Evolutionary conservation across 2,888 invertebrate genomes (phyloP), one percentile per base, ranked within the genome.

Genomic region (Chaetoderma sp.): DNA sequence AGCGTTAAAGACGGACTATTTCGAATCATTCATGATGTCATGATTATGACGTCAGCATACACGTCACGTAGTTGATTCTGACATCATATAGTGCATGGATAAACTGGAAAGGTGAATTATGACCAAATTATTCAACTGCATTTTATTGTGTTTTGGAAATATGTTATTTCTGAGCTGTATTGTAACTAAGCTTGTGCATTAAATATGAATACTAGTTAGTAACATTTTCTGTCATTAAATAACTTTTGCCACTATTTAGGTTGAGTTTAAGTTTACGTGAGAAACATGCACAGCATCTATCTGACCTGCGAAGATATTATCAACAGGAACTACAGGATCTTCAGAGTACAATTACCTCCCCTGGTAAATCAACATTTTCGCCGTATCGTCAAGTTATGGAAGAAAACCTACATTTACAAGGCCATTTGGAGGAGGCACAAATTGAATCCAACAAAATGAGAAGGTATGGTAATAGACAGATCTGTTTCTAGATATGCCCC

Each of bases 281-380:
- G 68, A 82, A 83, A 55, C 82, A 83, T 71, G 72, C 80, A 56
- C 78, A 80, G 59, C 81, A 82, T 58, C 60, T 83, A 63, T 70
- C 80, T 16, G 81, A 83, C 64, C 74, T 83, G 16, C 68, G 79
- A 23, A 73, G 77, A 10, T 83, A 81, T 60, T 83, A 83, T 33
- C 81, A 83, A 65, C 74, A 78, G 30, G 82, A 83, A 65, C 47
- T 83, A 27, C 68, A 71, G 27, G 80, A 80, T 8, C 60, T 83
- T 54, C 64, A 76, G n/a, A 59, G 71, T 28, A 73, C 74, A 1
- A 55, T 80, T 32, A 68, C 70, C 1, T 63, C 71, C 5, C 42
- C 63, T 18, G 73, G 73, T n/a, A 64, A 64, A 39, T 56, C 56
- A 36, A 23, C 63, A 39, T n/a, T n/a, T n/a, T 13, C 60, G 47